phyloP scores from a whole-genome alignment of 2,888 invertebrate species.

The Zygothrica quintamaculata region DNA sequence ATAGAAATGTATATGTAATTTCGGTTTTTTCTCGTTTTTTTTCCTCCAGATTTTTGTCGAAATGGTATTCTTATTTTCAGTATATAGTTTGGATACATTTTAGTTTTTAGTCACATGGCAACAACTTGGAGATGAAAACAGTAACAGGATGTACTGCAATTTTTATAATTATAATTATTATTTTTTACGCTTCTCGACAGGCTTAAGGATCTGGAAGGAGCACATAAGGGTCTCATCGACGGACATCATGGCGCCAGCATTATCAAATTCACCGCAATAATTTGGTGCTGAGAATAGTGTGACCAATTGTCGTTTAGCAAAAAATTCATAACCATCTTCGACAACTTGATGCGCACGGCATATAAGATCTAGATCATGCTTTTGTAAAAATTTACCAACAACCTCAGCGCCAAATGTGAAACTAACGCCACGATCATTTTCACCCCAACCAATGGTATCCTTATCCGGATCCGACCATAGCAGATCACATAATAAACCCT shows the following conservation, averaged over 20 bases:
- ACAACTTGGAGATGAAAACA: conserved; percentile 30
- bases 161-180: too few relatives aligned
- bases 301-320: conserved; percentile 97
- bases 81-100: conserved; percentile 14
- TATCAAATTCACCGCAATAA: conserved; percentile 92
- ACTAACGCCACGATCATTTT: conserved; percentile 98
- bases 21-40: not conserved
- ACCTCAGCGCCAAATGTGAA: conserved; percentile 98
- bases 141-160: not conserved
- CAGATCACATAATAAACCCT: conserved; percentile 96
- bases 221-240: conserved; percentile 98
- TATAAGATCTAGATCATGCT: conserved; percentile 99
- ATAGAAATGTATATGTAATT: conserved; percentile 3
- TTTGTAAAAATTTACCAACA: conserved; percentile 86
- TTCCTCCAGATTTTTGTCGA: conserved; percentile 1
- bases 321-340: conserved; percentile 98
- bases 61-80: conserved; percentile 2
- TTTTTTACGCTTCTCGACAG: conserved; percentile 62
- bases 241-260: conserved; percentile 97
- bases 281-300: conserved; percentile 95
- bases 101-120: conserved; percentile 16
- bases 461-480: conserved; percentile 98
- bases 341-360: conserved; percentile 98
- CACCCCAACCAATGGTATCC: conserved; percentile 98
- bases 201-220: conserved; percentile 88